phyloP scores from a whole-genome alignment of 2,113 vertebrate genomes.

The Candoia aspera region DNA sequence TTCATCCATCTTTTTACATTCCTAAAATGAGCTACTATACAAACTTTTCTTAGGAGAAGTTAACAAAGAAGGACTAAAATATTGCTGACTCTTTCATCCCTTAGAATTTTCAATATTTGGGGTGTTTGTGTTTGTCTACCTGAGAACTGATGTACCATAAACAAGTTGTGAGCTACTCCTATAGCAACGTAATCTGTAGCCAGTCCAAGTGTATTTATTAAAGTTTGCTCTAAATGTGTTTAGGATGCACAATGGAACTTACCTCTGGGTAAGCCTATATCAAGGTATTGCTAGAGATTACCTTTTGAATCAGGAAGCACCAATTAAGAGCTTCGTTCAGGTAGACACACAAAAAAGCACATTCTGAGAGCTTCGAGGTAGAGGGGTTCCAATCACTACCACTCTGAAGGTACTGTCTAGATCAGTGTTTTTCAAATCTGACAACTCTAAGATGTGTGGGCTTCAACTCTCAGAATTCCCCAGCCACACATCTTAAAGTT shows the following conservation, averaged over 20 bases:
- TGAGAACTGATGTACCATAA: neutral
- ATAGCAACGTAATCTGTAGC: neutral
- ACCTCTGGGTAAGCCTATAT: neutral
- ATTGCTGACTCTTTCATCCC: conserved; percentile 20
- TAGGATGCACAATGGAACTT: neutral
- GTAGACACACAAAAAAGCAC: neutral
- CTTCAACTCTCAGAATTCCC: neutral
- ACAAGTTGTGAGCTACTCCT: neutral
- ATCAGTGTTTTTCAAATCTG: neutral
- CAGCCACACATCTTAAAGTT: neutral
- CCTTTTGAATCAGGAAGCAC: neutral
- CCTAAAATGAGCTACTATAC: neutral
- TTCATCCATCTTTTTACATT: conserved; percentile 26
- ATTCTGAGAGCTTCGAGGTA: neutral
- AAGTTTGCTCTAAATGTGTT: neutral
- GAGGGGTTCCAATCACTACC: neutral
- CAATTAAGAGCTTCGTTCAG: neutral
- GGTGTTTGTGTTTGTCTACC: neutral
- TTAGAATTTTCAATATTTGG: neutral
- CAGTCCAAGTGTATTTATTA: neutral
- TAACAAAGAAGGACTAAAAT: conserved; percentile 7
- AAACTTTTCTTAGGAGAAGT: neutral
- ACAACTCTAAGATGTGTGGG: neutral
- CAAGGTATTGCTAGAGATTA: neutral
- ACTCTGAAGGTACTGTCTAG: neutral